Percentiles rank a stretch among this genome's conserved stretches.
phyloP scores from a whole-genome alignment of 2,797 vertebrate genomes.

The Tympanoctomys barrerae region DNA sequence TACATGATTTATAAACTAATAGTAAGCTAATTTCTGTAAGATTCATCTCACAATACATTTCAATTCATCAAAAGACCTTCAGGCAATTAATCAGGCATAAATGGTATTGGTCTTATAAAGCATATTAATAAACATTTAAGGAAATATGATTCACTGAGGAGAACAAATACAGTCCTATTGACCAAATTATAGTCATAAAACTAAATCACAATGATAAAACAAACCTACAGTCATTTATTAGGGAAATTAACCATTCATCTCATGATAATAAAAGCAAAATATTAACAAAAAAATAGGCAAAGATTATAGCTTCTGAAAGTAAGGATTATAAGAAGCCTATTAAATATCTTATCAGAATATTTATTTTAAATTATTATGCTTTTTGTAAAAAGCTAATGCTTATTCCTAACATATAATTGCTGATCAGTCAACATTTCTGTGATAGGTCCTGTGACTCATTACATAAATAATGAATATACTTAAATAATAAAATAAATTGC shows the following conservation, averaged over 20 bases:
- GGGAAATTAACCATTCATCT: not conserved
- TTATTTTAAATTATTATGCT: not conserved
- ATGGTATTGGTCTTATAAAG: not conserved
- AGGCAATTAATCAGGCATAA: not conserved
- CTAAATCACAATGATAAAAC: not conserved
- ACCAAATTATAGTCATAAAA: conserved; percentile 29
- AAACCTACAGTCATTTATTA: not conserved
- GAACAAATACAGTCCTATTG: not conserved
- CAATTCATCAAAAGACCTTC: not conserved
- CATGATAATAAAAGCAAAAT: conserved; percentile 15
- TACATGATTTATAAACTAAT: not conserved
- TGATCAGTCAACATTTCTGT: not conserved
- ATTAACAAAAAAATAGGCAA: conserved; percentile 28
- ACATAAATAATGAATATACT: not conserved
- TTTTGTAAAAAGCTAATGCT: not conserved
- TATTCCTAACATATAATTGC: not conserved
- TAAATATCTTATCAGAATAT: not conserved
- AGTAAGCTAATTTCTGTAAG: conserved; percentile 12
- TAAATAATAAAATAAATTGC: not conserved
- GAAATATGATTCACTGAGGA: not conserved
- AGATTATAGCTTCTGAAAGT: not conserved
- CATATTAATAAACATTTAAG: conserved; percentile 6
- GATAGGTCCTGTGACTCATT: not conserved
- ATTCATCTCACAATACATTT: not conserved
- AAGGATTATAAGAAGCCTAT: not conserved